These are phyloP conservation scores for Elanus axillaris DNA, from an alignment of 2,113 vertebrate species.

Conservation along the genomic window DNA sequence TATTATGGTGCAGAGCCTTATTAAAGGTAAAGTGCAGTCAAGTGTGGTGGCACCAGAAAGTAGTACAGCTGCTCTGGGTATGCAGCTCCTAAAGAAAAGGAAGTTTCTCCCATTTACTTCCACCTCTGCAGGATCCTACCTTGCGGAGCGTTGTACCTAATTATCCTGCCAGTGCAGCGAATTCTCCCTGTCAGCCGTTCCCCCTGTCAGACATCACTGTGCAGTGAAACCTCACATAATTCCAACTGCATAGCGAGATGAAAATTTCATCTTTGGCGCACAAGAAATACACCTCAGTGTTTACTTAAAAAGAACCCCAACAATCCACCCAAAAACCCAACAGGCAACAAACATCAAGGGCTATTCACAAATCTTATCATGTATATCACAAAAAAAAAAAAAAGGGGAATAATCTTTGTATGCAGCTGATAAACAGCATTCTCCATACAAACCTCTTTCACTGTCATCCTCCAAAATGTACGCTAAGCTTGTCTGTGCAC, in stretches of 20 bases:
- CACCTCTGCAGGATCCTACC: neutral
- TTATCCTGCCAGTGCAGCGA: constrained; percentile 4
- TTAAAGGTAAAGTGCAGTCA: neutral
- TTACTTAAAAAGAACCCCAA: neutral
- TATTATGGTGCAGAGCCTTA: neutral
- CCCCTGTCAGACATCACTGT: neutral
- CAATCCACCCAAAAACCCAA: neutral
- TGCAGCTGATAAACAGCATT: neutral
- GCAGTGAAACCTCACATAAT: constrained; percentile 3
- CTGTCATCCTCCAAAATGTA: neutral
- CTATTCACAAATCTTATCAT: neutral
- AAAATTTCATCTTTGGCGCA: neutral
- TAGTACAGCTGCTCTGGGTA: neutral
- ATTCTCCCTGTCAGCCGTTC: constrained; percentile 31
- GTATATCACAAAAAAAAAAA: neutral
- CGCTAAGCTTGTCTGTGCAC: neutral
- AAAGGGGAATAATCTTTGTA: neutral
- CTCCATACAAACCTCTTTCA: neutral
- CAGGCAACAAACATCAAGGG: neutral
- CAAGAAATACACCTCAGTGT: neutral
- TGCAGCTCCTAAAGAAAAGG: neutral
- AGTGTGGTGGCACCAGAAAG: neutral
- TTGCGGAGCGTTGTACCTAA: neutral
- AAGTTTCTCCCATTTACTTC: neutral
- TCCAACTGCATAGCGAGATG: neutral